phyloP scores from a whole-genome alignment of 2,113 vertebrate genomes.

The Spheniscus mendiculus region DNA sequence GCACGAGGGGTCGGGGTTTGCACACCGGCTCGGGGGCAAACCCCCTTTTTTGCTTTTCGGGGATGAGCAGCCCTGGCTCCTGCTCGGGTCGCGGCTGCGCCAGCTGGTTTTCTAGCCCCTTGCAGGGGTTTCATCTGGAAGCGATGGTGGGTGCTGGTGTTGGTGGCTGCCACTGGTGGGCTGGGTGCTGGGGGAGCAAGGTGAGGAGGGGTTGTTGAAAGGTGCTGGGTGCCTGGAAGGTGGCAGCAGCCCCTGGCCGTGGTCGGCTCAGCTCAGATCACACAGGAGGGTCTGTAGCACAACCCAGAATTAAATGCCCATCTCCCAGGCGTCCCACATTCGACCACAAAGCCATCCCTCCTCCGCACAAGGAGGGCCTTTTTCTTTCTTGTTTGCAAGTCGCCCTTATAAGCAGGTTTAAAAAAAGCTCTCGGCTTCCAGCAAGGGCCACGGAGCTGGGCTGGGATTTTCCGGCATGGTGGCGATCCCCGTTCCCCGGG shows the following conservation, averaged over 20 bases:
- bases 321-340: neutral
- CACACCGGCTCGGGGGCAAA: rapidly evolving
- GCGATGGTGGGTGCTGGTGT: neutral
- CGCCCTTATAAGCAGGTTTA: neutral
- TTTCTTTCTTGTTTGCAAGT: neutral
- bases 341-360: neutral
- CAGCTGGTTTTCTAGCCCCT: neutral
- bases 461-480: neutral
- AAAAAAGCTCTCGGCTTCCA: neutral
- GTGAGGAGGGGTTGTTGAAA: neutral
- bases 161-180: rapidly evolving
- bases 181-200: neutral
- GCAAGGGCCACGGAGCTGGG: neutral
- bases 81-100: rapidly evolving
- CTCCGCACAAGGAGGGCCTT: neutral
- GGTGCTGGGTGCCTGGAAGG: neutral
- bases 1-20: neutral
- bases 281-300: neutral
- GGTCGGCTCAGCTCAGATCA: neutral
- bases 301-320: neutral
- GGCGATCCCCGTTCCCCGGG: rapidly evolving
- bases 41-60: neutral
- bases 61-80: neutral
- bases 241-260: neutral
- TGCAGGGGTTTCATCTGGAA: neutral